Percentiles rank a stretch among this genome's conserved stretches.
Evolutionary conservation across 2,888 invertebrate species (phyloP).

Genomic region (Crocallis elinguaria): DNA sequence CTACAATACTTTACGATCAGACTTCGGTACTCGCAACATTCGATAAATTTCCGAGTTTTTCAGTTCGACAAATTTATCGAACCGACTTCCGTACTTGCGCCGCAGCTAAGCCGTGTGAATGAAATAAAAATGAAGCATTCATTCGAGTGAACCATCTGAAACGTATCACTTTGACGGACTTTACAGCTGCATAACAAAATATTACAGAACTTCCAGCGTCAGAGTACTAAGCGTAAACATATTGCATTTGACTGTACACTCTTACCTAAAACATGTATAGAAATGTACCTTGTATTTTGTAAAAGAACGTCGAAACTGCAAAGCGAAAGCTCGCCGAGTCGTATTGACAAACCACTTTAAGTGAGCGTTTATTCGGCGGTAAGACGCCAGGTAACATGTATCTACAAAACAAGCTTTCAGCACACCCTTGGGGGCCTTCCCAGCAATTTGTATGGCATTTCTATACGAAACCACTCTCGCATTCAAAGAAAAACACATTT

Average conservation of each 20-base stretch:
- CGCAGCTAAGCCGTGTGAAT: too few relatives aligned
- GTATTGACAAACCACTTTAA: slow-evolving; percentile 71
- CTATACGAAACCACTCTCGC: slow-evolving; percentile 45
- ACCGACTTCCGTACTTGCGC: too few relatives aligned
- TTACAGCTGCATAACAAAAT: too few relatives aligned
- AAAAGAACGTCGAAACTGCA: slow-evolving; percentile 41
- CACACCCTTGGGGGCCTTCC: slow-evolving; percentile 49
- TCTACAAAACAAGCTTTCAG: slow-evolving; percentile 51
- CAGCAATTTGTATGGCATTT: slow-evolving; percentile 48
- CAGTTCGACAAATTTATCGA: too few relatives aligned
- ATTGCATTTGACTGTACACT: neutral
- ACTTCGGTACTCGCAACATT: too few relatives aligned
- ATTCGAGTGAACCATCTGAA: too few relatives aligned
- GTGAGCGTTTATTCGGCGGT: slow-evolving; percentile 58
- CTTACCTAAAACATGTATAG: slow-evolving; percentile 8
- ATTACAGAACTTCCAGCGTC: too few relatives aligned
- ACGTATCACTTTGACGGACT: too few relatives aligned
- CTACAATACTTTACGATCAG: too few relatives aligned
- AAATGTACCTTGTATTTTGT: slow-evolving; percentile 32
- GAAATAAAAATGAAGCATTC: too few relatives aligned
- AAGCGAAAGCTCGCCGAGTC: slow-evolving; percentile 60
- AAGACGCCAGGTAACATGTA: slow-evolving; percentile 53
- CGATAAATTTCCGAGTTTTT: too few relatives aligned
- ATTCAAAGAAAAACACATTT: slow-evolving; percentile 47
- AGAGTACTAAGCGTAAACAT: neutral